Percentiles rank a stretch among this genome's conserved stretches.
These are phyloP conservation scores for Zapornia atra DNA, from an alignment of 2,113 vertebrate species.

Conservation along the genomic window DNA sequence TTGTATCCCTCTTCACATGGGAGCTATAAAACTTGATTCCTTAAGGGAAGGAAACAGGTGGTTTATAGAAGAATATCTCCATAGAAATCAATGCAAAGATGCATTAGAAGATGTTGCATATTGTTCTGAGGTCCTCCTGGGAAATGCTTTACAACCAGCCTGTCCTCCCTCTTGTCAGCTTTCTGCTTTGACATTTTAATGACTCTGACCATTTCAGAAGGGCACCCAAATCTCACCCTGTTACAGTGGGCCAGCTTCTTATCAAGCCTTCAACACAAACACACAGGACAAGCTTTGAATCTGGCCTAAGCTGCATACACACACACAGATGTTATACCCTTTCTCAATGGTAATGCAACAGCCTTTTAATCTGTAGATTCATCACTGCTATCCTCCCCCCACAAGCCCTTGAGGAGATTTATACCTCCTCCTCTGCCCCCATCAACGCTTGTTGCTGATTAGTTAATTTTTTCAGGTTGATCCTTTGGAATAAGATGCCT, in stretches of 20 bases:
- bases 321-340: neutral
- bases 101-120: neutral
- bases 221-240: neutral
- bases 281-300: neutral
- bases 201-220: neutral
- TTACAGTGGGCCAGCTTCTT: neutral
- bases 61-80: neutral
- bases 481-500: neutral
- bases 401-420: neutral
- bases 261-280: neutral
- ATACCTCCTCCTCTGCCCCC: neutral
- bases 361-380: conserved; percentile 26
- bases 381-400: neutral
- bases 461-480: neutral
- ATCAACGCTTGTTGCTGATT: neutral
- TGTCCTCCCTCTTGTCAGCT: neutral
- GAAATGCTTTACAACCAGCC: neutral
- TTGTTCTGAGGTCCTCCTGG: neutral
- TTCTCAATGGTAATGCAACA: neutral
- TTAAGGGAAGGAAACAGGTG: neutral
- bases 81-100: neutral
- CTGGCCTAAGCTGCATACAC: neutral
- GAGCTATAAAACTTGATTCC: neutral
- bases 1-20: neutral
- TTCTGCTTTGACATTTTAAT: neutral